phyloP scores from a whole-genome alignment of 2,113 vertebrate species.

The Cephalopterus ornatus region DNA sequence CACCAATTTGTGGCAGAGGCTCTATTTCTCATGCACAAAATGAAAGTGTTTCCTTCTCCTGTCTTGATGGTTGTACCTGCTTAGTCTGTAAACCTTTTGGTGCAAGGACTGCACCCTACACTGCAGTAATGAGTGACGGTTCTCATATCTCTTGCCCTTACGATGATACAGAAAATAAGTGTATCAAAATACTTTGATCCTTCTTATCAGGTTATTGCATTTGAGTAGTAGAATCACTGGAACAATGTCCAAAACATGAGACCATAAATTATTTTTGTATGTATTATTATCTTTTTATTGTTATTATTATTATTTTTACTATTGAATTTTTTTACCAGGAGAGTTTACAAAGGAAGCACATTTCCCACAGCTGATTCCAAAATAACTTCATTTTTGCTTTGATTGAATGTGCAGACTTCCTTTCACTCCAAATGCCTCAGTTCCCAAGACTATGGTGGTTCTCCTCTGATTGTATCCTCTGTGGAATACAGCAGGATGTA shows the following conservation, averaged over 20 bases:
- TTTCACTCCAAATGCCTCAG: neutral
- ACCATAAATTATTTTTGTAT: neutral
- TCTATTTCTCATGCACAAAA: neutral
- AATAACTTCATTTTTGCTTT: neutral
- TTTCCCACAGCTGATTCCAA: neutral
- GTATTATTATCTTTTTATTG: neutral
- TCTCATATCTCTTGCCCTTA: neutral
- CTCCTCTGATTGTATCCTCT: neutral
- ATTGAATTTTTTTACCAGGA: neutral
- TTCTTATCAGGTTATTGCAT: neutral
- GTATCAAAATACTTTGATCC: neutral
- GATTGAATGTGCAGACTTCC: neutral
- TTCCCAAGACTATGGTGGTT: neutral
- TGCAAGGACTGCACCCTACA: neutral
- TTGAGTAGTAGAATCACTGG: neutral
- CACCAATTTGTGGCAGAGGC: neutral
- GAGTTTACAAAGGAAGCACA: neutral
- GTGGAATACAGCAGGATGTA: neutral
- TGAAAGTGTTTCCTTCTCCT: neutral
- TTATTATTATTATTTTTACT: neutral
- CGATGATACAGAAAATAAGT: neutral
- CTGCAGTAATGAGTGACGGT: neutral
- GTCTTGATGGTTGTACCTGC: neutral
- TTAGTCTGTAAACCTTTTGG: neutral
- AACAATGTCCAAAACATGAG: neutral